phyloP scores from a whole-genome alignment of 2,888 invertebrate genomes.

The Caenorhabditis sinica region DNA sequence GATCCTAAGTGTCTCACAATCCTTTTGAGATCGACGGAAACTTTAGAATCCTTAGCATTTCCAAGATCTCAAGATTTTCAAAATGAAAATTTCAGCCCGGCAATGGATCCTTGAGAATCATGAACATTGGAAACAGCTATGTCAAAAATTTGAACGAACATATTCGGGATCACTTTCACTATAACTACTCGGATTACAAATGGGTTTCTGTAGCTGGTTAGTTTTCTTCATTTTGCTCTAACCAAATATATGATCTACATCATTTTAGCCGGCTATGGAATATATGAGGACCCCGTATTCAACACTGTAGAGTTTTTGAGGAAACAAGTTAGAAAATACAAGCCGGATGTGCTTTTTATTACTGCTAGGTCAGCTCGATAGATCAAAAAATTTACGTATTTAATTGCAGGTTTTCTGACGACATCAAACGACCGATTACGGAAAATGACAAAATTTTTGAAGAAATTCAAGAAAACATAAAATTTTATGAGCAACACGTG shows the following conservation, averaged over 20 bases:
- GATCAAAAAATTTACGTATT: no score
- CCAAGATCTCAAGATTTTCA: no score
- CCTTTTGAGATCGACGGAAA: no score
- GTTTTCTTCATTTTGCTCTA: neutral
- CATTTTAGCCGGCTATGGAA: constrained; percentile 11
- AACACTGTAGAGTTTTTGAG: neutral
- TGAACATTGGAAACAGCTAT: constrained; percentile 34
- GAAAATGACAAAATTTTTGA: neutral
- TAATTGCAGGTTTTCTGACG: constrained; percentile 29
- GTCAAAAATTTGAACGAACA: constrained; percentile 8
- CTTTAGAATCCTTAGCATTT: no score
- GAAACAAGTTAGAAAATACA: constrained; percentile 12
- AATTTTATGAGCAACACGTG: neutral
- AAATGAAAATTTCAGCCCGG: neutral
- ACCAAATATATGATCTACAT: neutral
- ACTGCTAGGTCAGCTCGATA: constrained; percentile 29
- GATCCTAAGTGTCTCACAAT: no score
- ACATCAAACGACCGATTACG: neutral
- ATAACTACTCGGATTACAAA: constrained; percentile 23
- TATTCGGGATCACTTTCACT: constrained; percentile 7
- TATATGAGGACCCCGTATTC: neutral
- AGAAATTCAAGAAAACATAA: constrained; percentile 5
- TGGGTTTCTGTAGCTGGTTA: neutral
- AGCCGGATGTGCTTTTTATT: constrained; percentile 66
- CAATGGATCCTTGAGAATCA: neutral